Base-by-base conservation (phyloP, 2,888 invertebrate genomes). In the Agrotis exclamationis region DNA sequence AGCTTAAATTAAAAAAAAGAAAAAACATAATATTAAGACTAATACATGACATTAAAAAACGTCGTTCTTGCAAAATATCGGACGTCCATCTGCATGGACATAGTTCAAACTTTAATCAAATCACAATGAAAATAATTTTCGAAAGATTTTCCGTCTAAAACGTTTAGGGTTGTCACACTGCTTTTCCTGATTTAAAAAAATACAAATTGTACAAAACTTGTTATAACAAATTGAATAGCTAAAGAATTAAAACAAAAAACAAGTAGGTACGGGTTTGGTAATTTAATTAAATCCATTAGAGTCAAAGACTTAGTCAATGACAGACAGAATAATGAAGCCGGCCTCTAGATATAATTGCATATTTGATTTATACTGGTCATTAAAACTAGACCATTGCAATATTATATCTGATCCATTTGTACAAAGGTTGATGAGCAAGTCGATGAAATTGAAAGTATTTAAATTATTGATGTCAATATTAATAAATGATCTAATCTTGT, bases 251-350 rank as follows among this genome's bases (percentile, higher is more conserved):
- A 39, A 33, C 7, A 33, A 39, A 39, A 39, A 39, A 39, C 11
- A 39, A 11, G 3, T 18, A 6, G 4, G 4, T 14, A 51, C 45
- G 20, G 45, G 53, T 79, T 72, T 63, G 48, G 28, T 50, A 59
- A 72, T 59, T 39, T 72, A 75, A 79, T 73, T 59, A 79, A 79
- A 59, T 59, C 79, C 73, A 63, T 79, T 72, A 72, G 44, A 78
- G n/a, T 63, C 48, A 48, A 33, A 74, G 79, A 58, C 63, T 56
- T 60, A 58, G 62, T 48, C 75, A 75, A 79, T 79, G 79, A 72
- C 79, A 79, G 75, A 75, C 79, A 72, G 73, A 50, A 75, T 75
- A 75, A 75, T 75, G 74, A 72, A 75, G 48, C 54, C 75, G 13
- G 75, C 20, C 24, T 63, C 72, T 63, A 53, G 44, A 75, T 72